Evolutionary conservation across 37 sponge, comb jelly and placozoan genomes (phyloP), one percentile per base, ranked within the genome.

Genomic region (Crambe crambe): DNA sequence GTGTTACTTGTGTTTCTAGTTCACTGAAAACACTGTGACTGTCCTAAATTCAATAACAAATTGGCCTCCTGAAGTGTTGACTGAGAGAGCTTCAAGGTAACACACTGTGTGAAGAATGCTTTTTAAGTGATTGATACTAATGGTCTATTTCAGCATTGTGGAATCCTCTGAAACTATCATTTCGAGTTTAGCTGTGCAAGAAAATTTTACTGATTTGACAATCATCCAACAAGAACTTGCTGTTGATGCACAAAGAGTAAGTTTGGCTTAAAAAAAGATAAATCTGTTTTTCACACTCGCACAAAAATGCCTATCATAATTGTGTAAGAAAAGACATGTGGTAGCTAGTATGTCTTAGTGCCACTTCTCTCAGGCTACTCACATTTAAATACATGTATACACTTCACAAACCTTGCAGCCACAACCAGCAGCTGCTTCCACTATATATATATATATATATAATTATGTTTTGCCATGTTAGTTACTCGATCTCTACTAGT

Each of bases 51-150:
- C 37, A 0, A 41, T 87, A 39, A 63, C 73, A 57, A 64, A 70
- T 1, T 87, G 87, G 87, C 87, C 87, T 21, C 31, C 37, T 23
- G 71, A 58, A 0, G 68, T 68, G 27, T 30, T 87, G 3, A 25
- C 58, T 25, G 56, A 74, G 26, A 30, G 36, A 20, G 74, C 81
- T 44, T 75, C 81, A 21, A 34, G 12, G 87, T 87, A 58, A 29
- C 57, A 42, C 26, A 5, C n/a, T n/a, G n/a, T n/a, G n/a, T n/a
- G n/a, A n/a, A n/a, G n/a, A n/a, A 0, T 42, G 31, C 37, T 44
- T 42, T 37, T 61, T 15, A 2, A 4, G 62, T 73, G 20, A 31
- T 63, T 64, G 42, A 18, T 68, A 66, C 44, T 75, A 0, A 36
- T 42, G 38, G 17, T 42, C 1, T 8, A 0, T 31, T 75, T 37